These are phyloP conservation scores for Entomobrya multifasciata DNA, from an alignment of 2,888 invertebrate genomes.

Conservation along the genomic window DNA sequence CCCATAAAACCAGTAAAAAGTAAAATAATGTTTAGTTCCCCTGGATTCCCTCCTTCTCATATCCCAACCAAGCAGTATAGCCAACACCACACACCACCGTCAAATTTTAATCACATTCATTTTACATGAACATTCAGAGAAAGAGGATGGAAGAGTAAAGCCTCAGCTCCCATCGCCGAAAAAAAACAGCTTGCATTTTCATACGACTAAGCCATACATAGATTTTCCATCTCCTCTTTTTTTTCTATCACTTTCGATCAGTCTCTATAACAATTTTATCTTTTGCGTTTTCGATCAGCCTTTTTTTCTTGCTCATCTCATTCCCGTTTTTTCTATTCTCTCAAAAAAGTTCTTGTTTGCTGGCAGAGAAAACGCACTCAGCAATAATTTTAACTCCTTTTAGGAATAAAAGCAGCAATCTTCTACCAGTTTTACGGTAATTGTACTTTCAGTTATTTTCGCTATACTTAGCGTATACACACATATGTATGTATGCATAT, in stretches of 20 bases:
- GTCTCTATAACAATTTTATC: too few relatives aligned
- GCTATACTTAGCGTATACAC: not conserved
- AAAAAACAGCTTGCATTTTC: not conserved
- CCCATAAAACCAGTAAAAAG: not conserved
- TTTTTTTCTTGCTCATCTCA: not conserved
- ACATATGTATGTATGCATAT: not conserved
- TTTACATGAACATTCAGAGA: slow-evolving; percentile 59
- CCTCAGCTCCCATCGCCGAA: not conserved
- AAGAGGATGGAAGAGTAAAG: too few relatives aligned
- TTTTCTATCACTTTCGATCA: not conserved
- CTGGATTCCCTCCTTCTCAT: not conserved
- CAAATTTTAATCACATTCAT: slow-evolving; percentile 68
- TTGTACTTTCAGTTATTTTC: too few relatives aligned
- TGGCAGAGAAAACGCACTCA: slow-evolving; percentile 36
- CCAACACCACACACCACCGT: slow-evolving; percentile 43
- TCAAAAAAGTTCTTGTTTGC: not conserved
- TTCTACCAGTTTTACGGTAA: slow-evolving; percentile 52
- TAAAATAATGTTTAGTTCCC: not conserved
- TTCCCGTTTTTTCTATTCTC: not conserved
- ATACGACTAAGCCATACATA: too few relatives aligned
- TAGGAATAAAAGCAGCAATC: slow-evolving; percentile 45
- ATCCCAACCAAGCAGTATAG: too few relatives aligned
- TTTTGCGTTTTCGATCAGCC: too few relatives aligned
- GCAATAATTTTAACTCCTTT: slow-evolving; percentile 67
- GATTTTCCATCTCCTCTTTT: not conserved